phyloP scores from a whole-genome alignment of 1,140 invertebrate genomes.

The Cherax destructor region DNA sequence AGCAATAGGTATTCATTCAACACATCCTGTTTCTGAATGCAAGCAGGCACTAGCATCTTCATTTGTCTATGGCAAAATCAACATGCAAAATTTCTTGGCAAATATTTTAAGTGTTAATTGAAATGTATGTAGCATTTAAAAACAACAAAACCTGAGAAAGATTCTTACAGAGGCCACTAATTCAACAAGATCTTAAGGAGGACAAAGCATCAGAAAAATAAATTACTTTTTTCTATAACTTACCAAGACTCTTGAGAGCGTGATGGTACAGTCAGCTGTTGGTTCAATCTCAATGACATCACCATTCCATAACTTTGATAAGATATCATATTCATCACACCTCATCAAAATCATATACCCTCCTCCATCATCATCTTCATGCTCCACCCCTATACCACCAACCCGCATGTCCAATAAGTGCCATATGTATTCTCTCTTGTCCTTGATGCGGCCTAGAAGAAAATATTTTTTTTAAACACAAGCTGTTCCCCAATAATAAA shows the following conservation, averaged over 20 bases:
- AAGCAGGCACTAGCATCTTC: too few species aligned
- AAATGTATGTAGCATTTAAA: too few species aligned
- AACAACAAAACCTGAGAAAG: too few species aligned
- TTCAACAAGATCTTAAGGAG: too few species aligned
- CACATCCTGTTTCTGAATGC: too few species aligned
- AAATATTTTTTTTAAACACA: not conserved
- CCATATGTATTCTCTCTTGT: slow-evolving; percentile 72
- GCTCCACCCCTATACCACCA: slow-evolving; percentile 56
- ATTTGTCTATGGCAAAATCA: too few species aligned
- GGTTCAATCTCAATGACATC: slow-evolving; percentile 75
- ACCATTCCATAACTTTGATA: slow-evolving; percentile 72
- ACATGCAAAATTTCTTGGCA: too few species aligned
- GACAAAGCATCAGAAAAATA: too few species aligned
- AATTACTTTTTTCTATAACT: not conserved
- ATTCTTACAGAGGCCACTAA: too few species aligned
- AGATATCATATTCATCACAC: slow-evolving; percentile 65
- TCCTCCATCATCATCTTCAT: slow-evolving; percentile 58
- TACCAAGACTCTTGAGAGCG: slow-evolving; percentile 70
- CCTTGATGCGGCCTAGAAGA: slow-evolving; percentile 68
- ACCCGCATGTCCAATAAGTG: slow-evolving; percentile 73
- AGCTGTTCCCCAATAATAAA: not conserved
- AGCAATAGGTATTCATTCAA: too few species aligned
- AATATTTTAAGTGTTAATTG: too few species aligned
- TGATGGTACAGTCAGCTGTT: slow-evolving; percentile 77
- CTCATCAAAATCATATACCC: slow-evolving; percentile 76